Evolutionary conservation across 92 coral and sea anemone species (phyloP).

Genomic region (Palythoa grandiflora): DNA sequence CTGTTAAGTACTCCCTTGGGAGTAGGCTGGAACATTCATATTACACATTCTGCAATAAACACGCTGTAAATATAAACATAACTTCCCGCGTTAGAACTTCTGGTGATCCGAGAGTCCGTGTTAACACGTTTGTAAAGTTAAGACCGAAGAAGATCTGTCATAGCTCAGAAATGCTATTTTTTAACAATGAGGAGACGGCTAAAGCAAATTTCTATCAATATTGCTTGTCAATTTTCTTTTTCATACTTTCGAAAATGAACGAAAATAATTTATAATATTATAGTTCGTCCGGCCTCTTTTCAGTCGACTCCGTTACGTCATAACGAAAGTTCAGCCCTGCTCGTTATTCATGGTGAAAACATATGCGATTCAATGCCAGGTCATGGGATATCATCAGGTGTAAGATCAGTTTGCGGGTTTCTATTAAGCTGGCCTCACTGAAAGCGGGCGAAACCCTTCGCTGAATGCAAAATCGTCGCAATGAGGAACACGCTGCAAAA

Average conservation of each 20-base stretch:
- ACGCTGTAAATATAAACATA: slow-evolving; percentile 46
- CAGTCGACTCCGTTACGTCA: slow-evolving; percentile 34
- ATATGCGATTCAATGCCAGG: neutral
- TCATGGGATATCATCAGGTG: slow-evolving; percentile 16
- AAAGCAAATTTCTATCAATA: neutral
- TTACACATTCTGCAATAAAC: slow-evolving; percentile 76
- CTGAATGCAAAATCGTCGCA: neutral
- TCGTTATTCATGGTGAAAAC: slow-evolving; percentile 1
- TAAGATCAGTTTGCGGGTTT: neutral
- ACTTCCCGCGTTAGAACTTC: slow-evolving; percentile 42
- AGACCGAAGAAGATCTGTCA: neutral
- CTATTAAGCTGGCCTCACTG: slow-evolving; percentile 14
- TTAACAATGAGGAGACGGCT: neutral
- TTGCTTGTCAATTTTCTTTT: neutral
- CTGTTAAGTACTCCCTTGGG: slow-evolving; percentile 78
- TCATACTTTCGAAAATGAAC: neutral
- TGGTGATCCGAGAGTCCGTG: neutral
- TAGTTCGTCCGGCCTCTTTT: slow-evolving; percentile 22
- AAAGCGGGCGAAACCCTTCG: neutral
- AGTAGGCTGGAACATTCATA: slow-evolving; percentile 82
- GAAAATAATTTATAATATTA: neutral
- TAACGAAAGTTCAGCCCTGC: slow-evolving; percentile 36
- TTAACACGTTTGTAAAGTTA: neutral
- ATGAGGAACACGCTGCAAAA: neutral
- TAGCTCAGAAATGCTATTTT: slow-evolving; percentile 41